These are phyloP conservation scores for Zosterops hypoxanthus DNA, from an alignment of 2,113 vertebrate species.

Conservation along the genomic window DNA sequence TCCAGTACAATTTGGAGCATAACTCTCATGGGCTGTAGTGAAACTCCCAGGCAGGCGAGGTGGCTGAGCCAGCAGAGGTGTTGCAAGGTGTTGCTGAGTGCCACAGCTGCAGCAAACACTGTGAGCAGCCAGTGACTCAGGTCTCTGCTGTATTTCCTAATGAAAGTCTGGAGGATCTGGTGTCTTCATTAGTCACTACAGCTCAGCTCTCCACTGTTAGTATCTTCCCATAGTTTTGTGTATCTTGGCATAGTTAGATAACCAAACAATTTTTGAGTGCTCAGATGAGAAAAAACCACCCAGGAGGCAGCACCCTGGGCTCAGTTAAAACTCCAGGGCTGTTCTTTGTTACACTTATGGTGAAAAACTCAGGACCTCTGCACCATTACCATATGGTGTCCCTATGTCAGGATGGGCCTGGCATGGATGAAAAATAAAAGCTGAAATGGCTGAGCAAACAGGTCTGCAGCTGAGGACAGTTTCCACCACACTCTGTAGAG, in stretches of 20 bases:
- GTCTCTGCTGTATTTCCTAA: background rate
- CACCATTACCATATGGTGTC: accelerated
- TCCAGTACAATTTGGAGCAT: background rate
- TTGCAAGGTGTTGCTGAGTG: background rate
- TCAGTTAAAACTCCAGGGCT: background rate
- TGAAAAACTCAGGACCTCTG: background rate
- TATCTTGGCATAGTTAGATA: background rate
- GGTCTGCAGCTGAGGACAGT: background rate
- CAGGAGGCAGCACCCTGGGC: background rate
- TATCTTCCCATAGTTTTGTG: background rate
- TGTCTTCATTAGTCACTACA: background rate
- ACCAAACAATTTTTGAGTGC: background rate
- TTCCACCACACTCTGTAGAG: background rate
- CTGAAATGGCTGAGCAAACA: background rate
- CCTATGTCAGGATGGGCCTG: background rate
- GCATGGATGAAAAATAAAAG: background rate
- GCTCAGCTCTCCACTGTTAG: background rate
- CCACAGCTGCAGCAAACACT: background rate
- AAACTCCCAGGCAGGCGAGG: background rate
- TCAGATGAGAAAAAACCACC: background rate
- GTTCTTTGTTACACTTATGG: background rate
- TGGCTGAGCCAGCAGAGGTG: background rate
- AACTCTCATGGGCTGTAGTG: background rate
- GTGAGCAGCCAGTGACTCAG: background rate
- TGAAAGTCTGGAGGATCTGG: background rate